phyloP scores from a whole-genome alignment of 2,888 invertebrate species.

The Prosapia bicincta region DNA sequence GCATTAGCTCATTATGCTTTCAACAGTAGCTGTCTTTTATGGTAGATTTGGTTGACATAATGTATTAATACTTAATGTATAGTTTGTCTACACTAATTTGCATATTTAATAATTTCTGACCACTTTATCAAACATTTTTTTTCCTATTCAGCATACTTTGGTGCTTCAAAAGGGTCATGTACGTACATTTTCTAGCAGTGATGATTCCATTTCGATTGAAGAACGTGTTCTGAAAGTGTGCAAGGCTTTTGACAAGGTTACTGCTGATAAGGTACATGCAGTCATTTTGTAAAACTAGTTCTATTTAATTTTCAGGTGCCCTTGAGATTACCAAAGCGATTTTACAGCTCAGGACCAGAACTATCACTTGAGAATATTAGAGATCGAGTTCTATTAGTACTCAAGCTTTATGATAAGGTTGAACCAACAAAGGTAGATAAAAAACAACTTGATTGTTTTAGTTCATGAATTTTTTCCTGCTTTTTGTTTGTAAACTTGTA shows the following conservation, averaged over 20 bases:
- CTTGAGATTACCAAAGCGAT: slow-evolving; percentile 28
- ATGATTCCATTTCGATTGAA: slow-evolving; percentile 54
- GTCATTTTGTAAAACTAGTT: slow-evolving; percentile 20
- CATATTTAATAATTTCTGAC: no score
- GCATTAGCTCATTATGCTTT: no score
- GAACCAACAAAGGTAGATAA: slow-evolving; percentile 80
- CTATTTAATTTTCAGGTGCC: slow-evolving; percentile 22
- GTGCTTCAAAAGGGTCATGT: neutral
- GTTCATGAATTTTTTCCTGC: no score
- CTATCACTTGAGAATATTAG: slow-evolving; percentile 77
- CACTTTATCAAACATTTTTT: no score
- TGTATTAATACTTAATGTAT: no score
- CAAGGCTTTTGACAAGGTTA: slow-evolving; percentile 84
- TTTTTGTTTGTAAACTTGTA: no score
- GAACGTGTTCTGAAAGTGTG: slow-evolving; percentile 85
- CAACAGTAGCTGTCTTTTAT: no score
- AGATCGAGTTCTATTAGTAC: slow-evolving; percentile 89
- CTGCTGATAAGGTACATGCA: slow-evolving; percentile 71
- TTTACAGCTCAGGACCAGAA: slow-evolving; percentile 51
- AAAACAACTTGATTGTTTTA: no score
- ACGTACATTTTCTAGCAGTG: neutral
- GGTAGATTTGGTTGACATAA: no score
- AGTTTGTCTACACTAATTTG: no score
- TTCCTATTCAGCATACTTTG: neutral
- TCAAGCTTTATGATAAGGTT: slow-evolving; percentile 97